These are phyloP conservation scores for Halcyon badia DNA, from an alignment of 2,797 vertebrate genomes.

Conservation along the genomic window DNA sequence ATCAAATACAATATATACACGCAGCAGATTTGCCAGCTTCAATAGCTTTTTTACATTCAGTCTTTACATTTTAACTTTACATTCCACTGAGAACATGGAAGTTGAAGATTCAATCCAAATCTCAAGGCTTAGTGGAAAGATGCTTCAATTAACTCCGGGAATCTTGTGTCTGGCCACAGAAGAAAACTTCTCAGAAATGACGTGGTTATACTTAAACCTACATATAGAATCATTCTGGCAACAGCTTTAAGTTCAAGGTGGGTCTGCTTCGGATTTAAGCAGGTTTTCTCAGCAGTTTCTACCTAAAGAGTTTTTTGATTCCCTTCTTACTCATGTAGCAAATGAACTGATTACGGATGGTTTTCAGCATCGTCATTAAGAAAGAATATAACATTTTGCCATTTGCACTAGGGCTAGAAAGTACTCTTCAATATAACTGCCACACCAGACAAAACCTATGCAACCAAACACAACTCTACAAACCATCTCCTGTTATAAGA, in stretches of 20 bases:
- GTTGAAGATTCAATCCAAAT: not conserved
- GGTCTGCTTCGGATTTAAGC: not conserved
- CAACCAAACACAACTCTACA: not conserved
- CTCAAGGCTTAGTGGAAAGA: not conserved
- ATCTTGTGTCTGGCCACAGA: not conserved
- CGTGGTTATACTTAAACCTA: not conserved
- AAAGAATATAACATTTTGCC: not conserved
- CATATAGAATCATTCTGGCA: not conserved
- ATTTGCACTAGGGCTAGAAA: not conserved
- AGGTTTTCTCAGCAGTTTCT: not conserved
- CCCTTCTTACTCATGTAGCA: not conserved
- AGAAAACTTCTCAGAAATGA: not conserved
- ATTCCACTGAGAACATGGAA: not conserved
- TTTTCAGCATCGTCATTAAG: not conserved
- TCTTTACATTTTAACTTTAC: not conserved
- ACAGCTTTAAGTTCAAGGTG: not conserved
- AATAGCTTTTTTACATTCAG: not conserved
- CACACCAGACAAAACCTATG: not conserved
- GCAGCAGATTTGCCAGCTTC: not conserved
- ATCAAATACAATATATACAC: not conserved
- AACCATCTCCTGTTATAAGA: not conserved
- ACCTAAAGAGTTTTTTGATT: not conserved
- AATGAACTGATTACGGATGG: accelerated
- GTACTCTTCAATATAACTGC: not conserved
- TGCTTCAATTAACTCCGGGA: not conserved